Base-by-base conservation (phyloP, 2,888 invertebrate genomes). In the Adelognathus sp. region DNA sequence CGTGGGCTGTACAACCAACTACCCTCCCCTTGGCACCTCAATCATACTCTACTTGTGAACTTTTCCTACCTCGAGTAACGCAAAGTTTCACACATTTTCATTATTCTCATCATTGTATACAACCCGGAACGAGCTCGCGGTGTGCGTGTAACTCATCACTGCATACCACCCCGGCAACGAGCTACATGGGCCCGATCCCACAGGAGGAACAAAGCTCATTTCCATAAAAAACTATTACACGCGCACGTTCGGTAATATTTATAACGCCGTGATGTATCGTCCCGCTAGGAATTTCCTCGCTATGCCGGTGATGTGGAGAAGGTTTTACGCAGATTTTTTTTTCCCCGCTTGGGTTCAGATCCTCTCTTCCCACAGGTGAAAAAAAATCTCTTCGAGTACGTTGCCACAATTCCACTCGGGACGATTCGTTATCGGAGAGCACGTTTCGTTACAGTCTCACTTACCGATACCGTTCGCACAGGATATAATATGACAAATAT, bases 311-410 rank as follows among this genome's bases (percentile, higher is more conserved):
- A 41, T 36, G 46, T n/a, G n/a, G n/a, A n/a, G n/a, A n/a, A n/a
- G n/a, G n/a, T n/a, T n/a, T n/a, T n/a, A n/a, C n/a, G n/a, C n/a
- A n/a, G n/a, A n/a, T n/a, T n/a, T n/a, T n/a, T n/a, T n/a, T n/a
- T n/a, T 29, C 14, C 58, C n/a, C 54, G 50, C 46, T 50, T 44
- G 36, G 21, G 27, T 16, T 21, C 4, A 21, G 39, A 44, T 39
- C 16, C n/a, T n/a, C n/a, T n/a, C n/a, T n/a, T n/a, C n/a, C n/a
- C n/a, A n/a, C n/a, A 31, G 44, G 64, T 69, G 52, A 69, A n/a
- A n/a, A n/a, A n/a, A 67, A 76, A 76, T 79, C 79, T 71, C 64
- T 69, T 64, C 74, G 70, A 70, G 50, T 76, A 61, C 76, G 66
- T 60, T 58, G 60, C 58, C 64, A 29, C 66, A 33, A 67, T 41